These are phyloP conservation scores for Crenuchus spilurus DNA, from an alignment of 2,797 vertebrate species.

Conservation along the genomic window DNA sequence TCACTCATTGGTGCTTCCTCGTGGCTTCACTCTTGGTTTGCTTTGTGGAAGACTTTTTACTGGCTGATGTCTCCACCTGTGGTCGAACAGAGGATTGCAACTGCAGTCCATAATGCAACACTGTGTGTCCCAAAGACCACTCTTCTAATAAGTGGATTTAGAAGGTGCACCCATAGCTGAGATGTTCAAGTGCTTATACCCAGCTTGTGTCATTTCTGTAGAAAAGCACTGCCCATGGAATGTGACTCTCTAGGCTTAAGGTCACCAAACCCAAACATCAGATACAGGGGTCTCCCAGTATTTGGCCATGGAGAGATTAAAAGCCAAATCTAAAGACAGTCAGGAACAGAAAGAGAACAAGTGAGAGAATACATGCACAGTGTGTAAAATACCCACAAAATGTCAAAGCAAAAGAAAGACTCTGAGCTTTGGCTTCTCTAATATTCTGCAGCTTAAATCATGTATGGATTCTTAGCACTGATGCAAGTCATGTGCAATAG, in stretches of 20 bases:
- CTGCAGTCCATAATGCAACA: slow-evolving; percentile 37
- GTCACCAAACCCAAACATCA: background rate
- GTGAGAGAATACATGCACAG: background rate
- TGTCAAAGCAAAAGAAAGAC: background rate
- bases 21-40: background rate
- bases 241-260: too few relatives aligned
- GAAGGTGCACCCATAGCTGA: too few relatives aligned
- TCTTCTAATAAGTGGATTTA: too few relatives aligned
- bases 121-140: background rate
- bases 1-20: too few relatives aligned
- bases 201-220: too few relatives aligned
- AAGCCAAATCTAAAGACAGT: background rate
- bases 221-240: too few relatives aligned
- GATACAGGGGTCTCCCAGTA: too few relatives aligned
- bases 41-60: slow-evolving; percentile 71
- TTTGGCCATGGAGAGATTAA: too few relatives aligned
- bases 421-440: background rate
- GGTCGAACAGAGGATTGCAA: slow-evolving; percentile 60
- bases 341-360: background rate
- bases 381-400: background rate
- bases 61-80: slow-evolving; percentile 92
- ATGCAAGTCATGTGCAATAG: background rate
- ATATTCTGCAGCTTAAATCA: background rate
- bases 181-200: too few relatives aligned
- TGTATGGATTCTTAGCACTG: slow-evolving; percentile 1